Conservation (phyloP, 2,797 vertebrate genomes). For the Melanotaenia boesemani region DNA sequence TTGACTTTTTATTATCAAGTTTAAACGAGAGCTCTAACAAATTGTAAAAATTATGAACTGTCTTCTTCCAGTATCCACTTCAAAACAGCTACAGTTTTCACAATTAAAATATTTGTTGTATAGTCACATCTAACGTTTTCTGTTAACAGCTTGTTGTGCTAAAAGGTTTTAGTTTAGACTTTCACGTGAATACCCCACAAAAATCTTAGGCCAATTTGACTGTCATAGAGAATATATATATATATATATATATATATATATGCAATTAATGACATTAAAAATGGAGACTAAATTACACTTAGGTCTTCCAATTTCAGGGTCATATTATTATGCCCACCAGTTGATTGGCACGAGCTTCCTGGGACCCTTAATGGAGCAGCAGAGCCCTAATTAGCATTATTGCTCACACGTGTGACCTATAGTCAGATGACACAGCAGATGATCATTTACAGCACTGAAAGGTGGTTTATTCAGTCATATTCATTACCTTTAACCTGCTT, state of each 20-base stretch:
- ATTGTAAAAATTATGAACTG: too few species aligned
- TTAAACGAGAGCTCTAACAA: too few species aligned
- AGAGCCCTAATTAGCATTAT: slow-evolving; percentile 47
- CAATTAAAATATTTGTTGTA: too few species aligned
- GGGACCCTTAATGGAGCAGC: slow-evolving; percentile 22
- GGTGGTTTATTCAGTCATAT: background rate
- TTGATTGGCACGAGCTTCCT: slow-evolving; percentile 22
- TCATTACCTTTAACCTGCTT: background rate
- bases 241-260: too few species aligned
- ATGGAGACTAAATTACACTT: background rate
- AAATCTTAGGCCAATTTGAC: background rate
- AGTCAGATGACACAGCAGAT: background rate
- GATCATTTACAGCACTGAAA: background rate
- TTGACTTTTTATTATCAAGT: background rate
- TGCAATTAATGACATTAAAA: slow-evolving; percentile 33
- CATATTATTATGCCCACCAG: slow-evolving; percentile 6
- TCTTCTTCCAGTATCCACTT: too few species aligned
- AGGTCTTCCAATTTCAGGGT: slow-evolving; percentile 10
- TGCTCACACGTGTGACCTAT: slow-evolving; percentile 35
- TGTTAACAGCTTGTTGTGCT: too few species aligned
- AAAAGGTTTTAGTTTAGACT: too few species aligned
- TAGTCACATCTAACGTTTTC: too few species aligned
- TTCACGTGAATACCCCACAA: too few species aligned
- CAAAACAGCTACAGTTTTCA: too few species aligned
- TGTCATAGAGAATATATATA: background rate